Percentiles rank a stretch among this genome's conserved stretches.
Evolutionary conservation across 1,140 invertebrate genomes (phyloP).

Genomic region (Pseudomyrmex concolor): DNA sequence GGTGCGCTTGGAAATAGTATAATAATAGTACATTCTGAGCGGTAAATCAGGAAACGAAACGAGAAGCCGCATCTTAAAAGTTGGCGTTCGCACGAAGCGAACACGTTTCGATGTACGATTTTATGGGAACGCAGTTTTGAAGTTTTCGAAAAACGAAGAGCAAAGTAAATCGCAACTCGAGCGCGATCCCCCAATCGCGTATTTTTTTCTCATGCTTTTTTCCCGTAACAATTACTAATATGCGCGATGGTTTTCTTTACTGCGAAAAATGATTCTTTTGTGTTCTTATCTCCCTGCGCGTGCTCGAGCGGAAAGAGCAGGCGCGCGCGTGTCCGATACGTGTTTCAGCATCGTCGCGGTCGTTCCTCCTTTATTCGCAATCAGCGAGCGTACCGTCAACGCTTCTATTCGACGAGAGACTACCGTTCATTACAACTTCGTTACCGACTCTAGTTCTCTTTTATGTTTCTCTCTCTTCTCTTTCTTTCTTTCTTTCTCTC

Average conservation of each 20-base stretch:
- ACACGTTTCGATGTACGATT: no score
- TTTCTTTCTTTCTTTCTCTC: not conserved
- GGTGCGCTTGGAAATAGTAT: constrained; percentile 14
- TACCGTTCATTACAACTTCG: constrained; percentile 55
- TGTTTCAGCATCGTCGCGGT: constrained; percentile 23
- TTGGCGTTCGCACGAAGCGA: no score
- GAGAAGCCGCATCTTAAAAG: not conserved
- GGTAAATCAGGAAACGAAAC: constrained; percentile 9
- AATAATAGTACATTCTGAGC: not conserved
- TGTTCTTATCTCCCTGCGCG: constrained; percentile 21
- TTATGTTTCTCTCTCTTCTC: not conserved
- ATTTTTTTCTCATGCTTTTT: not conserved
- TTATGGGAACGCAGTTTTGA: not conserved
- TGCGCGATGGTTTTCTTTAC: not conserved
- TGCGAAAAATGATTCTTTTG: no score
- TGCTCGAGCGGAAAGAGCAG: constrained; percentile 34
- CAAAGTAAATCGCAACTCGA: not conserved
- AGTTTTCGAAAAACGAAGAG: not conserved
- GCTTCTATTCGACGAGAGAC: constrained; percentile 28
- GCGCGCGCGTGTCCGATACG: constrained; percentile 43
- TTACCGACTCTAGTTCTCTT: constrained; percentile 23
- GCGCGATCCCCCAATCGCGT: not conserved
- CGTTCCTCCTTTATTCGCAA: constrained; percentile 48
- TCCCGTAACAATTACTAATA: not conserved
- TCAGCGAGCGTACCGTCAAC: constrained; percentile 34